A percentile compares a stretch with the other conserved stretches of the same genome.
phyloP scores from a whole-genome alignment of 2,888 invertebrate genomes.

The Mimas tiliae region DNA sequence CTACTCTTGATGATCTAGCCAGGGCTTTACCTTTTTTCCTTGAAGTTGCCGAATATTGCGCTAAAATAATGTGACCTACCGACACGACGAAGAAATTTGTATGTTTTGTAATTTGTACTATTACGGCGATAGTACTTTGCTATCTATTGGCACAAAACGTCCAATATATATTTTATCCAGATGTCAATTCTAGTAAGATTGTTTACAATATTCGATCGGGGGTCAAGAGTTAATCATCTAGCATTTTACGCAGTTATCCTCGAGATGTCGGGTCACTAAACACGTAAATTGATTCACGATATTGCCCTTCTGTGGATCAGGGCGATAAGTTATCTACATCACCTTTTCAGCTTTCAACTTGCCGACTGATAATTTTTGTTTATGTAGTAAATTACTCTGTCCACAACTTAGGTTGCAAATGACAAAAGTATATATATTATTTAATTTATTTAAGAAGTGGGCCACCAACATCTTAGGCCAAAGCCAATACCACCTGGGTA shows the following conservation, averaged over 20 bases:
- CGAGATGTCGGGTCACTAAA: constrained; percentile 53
- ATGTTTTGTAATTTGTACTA: no score
- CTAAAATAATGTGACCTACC: no score
- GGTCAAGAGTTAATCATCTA: constrained; percentile 9
- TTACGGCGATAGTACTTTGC: background rate
- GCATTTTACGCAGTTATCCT: constrained; percentile 27
- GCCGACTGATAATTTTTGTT: constrained; percentile 39
- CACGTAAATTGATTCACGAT: constrained; percentile 67
- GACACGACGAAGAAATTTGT: no score
- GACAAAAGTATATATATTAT: background rate
- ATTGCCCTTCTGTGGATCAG: constrained; percentile 49
- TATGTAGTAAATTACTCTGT: background rate
- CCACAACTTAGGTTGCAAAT: background rate
- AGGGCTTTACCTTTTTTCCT: no score
- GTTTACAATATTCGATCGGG: constrained; percentile 16
- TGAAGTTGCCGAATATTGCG: no score
- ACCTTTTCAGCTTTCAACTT: constrained; percentile 44
- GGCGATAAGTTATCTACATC: constrained; percentile 50
- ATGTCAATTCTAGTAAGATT: constrained; percentile 8
- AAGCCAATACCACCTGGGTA: no score
- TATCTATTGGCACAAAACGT: background rate
- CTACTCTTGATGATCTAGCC: no score
- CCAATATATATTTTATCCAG: background rate
- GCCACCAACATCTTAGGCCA: no score
- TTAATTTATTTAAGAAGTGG: no score